Base-by-base conservation (phyloP, 2,888 invertebrate genomes). In the Eupithecia subumbrata region DNA sequence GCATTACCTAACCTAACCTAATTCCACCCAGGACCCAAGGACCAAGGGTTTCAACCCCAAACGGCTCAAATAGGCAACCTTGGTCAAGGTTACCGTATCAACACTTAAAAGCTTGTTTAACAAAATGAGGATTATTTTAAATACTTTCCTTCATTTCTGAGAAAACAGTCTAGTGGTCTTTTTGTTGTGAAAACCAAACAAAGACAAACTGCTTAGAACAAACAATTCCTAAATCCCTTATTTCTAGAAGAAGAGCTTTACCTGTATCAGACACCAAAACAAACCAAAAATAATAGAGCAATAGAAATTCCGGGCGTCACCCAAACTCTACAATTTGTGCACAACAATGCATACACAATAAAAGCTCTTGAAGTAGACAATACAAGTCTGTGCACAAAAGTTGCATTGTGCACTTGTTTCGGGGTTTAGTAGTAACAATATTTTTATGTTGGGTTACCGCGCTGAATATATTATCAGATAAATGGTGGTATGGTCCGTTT, bases 291-390 rank as follows among this genome's bases (percentile, higher is more conserved):
- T 68, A 76, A 75, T 73, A 71, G 73, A 74, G 75, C 74, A 69
- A 75, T 81, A 81, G 77, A 80, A 80, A 81, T 81, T 81, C 81
- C 77, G 9, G 64, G 68, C 80, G 68, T 82, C 82, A 83, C 82
- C 83, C 70, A 72, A 73, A 75, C 66, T 75, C 78, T 78, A 76
- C 77, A 83, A 82, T 82, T 82, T 83, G 79, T 82, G 76, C 73
- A 81, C 78, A 84, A 86, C 82, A 83, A 85, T 83, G 79, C 79
- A 80, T 82, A 76, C 79, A 82, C 63, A 82, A 84, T 84, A 85
- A 84, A 85, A 82, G 78, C 77, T 81, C 83, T 84, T 78, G 76
- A 81, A 81, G 81, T 82, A 82, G 82, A 87, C 84, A 86, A 84
- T 83, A 66, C 77, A 70, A 71, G 60, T 73, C 56, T 74, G 48